These are phyloP conservation scores for Protophormia terraenovae DNA, from an alignment of 2,888 invertebrate genomes.

Conservation along the genomic window DNA sequence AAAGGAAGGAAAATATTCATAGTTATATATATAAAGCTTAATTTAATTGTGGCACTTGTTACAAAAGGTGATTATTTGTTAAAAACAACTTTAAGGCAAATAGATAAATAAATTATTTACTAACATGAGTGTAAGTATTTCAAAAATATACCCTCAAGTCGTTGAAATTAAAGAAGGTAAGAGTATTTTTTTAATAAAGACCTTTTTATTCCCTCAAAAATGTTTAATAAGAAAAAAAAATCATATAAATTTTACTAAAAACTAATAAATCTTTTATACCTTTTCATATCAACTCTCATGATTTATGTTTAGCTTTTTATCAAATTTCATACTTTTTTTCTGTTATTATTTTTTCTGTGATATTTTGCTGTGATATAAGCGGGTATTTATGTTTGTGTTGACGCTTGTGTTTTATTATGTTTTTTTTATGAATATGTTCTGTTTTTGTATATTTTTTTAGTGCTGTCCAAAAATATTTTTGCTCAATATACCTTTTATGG, in stretches of 20 bases:
- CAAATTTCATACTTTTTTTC: conserved; percentile 72
- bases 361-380: conserved; percentile 4
- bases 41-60: conserved; percentile 65
- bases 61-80: conserved; percentile 56
- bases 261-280: conserved; percentile 78
- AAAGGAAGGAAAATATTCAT: neutral
- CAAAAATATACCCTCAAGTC: too few relatives aligned
- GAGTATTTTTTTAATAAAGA: neutral
- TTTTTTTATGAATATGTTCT: conserved; percentile 33
- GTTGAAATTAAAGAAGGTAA: too few relatives aligned
- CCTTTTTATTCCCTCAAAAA: neutral
- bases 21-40: conserved; percentile 25
- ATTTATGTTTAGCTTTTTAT: conserved; percentile 77
- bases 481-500: conserved; percentile 65
- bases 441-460: conserved; percentile 19
- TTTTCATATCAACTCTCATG: conserved; percentile 77
- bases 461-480: conserved; percentile 59
- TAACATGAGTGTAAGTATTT: too few relatives aligned
- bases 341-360: conserved; percentile 9
- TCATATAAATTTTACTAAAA: conserved; percentile 47
- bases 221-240: neutral
- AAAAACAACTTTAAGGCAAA: conserved; percentile 30
- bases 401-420: conserved; percentile 42
- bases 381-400: conserved; percentile 44
- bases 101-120: conserved; percentile 37